phyloP scores from a whole-genome alignment of 2,888 invertebrate genomes.

The Margaritifera margaritifera region DNA sequence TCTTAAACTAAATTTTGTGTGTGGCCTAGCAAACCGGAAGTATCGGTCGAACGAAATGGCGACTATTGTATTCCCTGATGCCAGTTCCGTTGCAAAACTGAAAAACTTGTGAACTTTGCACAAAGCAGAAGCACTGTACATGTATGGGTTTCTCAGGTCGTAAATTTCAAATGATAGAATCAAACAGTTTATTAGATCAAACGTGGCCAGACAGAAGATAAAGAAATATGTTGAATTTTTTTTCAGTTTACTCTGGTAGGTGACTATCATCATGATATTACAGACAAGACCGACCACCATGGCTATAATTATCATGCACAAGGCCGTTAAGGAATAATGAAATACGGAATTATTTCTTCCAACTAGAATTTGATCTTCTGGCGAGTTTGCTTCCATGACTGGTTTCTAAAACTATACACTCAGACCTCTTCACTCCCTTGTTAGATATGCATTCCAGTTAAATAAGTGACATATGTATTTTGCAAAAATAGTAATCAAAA shows the following conservation, averaged over 20 bases:
- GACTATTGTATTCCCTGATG: constrained; percentile 36
- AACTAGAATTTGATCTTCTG: too few relatives aligned
- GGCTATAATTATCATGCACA: constrained; percentile 23
- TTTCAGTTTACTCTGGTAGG: constrained; percentile 23
- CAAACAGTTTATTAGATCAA: constrained; percentile 27
- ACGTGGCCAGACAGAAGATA: constrained; percentile 27
- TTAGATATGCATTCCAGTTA: too few relatives aligned
- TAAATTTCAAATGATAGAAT: constrained; percentile 25
- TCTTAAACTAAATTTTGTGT: constrained; percentile 27
- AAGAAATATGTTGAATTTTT: constrained; percentile 35
- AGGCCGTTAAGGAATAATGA: constrained; percentile 20
- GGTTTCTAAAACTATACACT: too few relatives aligned
- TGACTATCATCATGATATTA: constrained; percentile 29
- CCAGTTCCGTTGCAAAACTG: constrained; percentile 22
- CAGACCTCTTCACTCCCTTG: too few relatives aligned
- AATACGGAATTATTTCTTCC: too few relatives aligned
- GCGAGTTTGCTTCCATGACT: too few relatives aligned
- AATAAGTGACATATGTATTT: too few relatives aligned
- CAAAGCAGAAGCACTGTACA: constrained; percentile 15
- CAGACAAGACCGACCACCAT: constrained; percentile 27
- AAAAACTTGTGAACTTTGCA: constrained; percentile 28
- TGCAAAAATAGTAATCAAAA: too few relatives aligned
- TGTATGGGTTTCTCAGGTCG: constrained; percentile 24
- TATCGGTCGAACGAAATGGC: constrained; percentile 40
- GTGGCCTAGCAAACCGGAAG: constrained; percentile 30